phyloP scores from a whole-genome alignment of 2,113 vertebrate species.

The Paramisgurnus dabryanus region DNA sequence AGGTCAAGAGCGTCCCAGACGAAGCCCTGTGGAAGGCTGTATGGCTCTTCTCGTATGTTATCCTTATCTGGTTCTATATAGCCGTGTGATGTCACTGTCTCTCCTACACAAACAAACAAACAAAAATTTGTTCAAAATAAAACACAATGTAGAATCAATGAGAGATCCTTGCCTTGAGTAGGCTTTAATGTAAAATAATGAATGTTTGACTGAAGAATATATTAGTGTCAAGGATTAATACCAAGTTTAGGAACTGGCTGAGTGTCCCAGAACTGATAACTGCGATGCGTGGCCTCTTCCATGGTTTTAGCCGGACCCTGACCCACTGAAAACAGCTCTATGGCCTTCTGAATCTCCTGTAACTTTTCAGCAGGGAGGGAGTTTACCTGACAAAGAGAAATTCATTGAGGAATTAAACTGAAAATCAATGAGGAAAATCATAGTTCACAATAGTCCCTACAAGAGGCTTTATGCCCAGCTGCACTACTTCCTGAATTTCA shows the following conservation, averaged over 20 bases:
- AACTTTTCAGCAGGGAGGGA: slow-evolving; percentile 95
- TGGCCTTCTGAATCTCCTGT: slow-evolving; percentile 99
- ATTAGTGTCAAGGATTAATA: slow-evolving; percentile 54
- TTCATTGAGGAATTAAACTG: not conserved
- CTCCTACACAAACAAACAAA: slow-evolving; percentile 74
- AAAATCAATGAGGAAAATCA: not conserved
- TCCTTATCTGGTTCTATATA: slow-evolving; percentile 96
- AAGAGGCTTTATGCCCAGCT: no score
- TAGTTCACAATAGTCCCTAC: no score
- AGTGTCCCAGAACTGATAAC: slow-evolving; percentile 99
- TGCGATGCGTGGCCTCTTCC: slow-evolving; percentile 96
- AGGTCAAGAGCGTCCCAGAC: slow-evolving; percentile 95
- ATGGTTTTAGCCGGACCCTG: slow-evolving; percentile 98
- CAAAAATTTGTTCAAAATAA: not conserved
- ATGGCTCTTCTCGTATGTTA: slow-evolving; percentile 92
- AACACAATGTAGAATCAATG: no score
- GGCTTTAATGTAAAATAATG: not conserved
- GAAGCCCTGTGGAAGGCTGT: slow-evolving; percentile 94
- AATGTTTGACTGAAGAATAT: not conserved
- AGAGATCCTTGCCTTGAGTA: not conserved
- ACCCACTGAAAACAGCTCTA: slow-evolving; percentile 94
- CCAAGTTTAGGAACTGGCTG: slow-evolving; percentile 97
- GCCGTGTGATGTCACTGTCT: slow-evolving; percentile 94
- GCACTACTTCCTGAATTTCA: no score
- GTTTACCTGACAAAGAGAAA: slow-evolving; percentile 79